Evolutionary conservation across 30 jellyfish, hydroid and myxozoan species (phyloP).

Genomic region (Mastigias papua): DNA sequence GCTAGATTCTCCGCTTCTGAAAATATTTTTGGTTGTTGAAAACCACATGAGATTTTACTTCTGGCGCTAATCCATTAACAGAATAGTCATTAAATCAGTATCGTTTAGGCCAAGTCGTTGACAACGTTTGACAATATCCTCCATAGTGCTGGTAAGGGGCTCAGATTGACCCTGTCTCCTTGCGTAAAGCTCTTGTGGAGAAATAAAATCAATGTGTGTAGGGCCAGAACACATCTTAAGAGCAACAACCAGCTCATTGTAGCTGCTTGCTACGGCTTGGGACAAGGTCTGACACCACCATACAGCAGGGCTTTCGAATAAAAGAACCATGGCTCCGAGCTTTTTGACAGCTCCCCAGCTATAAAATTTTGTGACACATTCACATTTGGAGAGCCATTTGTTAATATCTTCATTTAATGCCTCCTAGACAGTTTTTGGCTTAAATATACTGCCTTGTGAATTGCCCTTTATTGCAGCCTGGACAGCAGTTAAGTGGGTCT

Average conservation of each 20-base stretch:
- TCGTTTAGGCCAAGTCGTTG: background rate
- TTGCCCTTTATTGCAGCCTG: too few species aligned
- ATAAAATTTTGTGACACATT: constrained; percentile 14
- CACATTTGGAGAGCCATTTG: constrained; percentile 36
- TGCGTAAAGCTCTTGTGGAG: too few species aligned
- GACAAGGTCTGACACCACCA: too few species aligned
- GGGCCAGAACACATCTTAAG: background rate
- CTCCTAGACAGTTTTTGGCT: constrained; percentile 16
- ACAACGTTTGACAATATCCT: too few species aligned
- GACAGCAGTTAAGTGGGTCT: constrained; percentile 46
- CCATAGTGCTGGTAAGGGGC: too few species aligned
- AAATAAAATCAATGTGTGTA: too few species aligned
- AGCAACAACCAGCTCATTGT: background rate
- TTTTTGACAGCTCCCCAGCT: constrained; percentile 1
- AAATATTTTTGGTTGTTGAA: background rate
- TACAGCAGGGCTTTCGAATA: too few species aligned
- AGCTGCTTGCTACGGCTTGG: background rate
- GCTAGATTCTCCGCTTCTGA: background rate
- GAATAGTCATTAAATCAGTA: background rate
- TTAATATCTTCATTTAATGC: constrained; percentile 7
- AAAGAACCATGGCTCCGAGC: too few species aligned
- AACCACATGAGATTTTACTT: background rate
- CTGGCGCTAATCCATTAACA: constrained; percentile 4
- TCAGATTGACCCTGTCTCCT: too few species aligned
- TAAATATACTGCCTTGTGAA: constrained; percentile 37